A percentile compares a stretch with the other conserved stretches of the same genome.
These are phyloP conservation scores for Epizoanthus ramosus DNA, from an alignment of 92 coral and sea anemone species.

Conservation along the genomic window DNA sequence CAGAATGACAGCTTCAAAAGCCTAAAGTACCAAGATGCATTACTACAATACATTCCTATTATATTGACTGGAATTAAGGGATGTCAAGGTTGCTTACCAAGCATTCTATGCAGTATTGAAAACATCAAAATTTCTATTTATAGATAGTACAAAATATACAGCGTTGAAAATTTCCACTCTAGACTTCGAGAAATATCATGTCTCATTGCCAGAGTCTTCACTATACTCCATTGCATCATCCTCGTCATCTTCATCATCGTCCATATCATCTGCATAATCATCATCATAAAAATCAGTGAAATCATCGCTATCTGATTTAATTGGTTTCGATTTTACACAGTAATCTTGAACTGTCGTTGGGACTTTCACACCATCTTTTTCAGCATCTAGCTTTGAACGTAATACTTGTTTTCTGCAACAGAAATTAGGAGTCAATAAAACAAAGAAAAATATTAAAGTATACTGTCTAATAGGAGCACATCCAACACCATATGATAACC, in stretches of 20 bases:
- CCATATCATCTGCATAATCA: conserved; percentile 95
- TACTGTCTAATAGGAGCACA: too few species aligned
- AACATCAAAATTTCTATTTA: conserved; percentile 47
- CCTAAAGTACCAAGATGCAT: background rate
- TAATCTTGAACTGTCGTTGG: conserved; percentile 97
- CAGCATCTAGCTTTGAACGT: conserved; percentile 92
- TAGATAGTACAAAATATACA: conserved; percentile 86
- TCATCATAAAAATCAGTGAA: conserved; percentile 95
- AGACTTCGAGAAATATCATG: conserved; percentile 58
- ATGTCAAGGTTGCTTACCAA: conserved; percentile 2
- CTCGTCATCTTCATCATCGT: conserved; percentile 88
- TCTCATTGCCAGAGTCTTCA: conserved; percentile 98
- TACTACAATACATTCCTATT: background rate
- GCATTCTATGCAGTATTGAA: conserved; percentile 15
- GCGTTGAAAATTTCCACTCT: conserved; percentile 59
- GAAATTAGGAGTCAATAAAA: conserved; percentile 5
- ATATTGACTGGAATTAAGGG: background rate
- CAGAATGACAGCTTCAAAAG: background rate
- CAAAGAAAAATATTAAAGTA: too few species aligned
- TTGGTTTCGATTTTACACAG: conserved; percentile 94
- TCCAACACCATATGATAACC: too few species aligned
- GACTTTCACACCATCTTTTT: conserved; percentile 92
- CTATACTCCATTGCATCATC: conserved; percentile 96
- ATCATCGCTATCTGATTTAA: conserved; percentile 90
- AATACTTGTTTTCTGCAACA: conserved; percentile 86